Evolutionary conservation across 2,888 invertebrate genomes (phyloP), one percentile per base, ranked within the genome.

Genomic region (Thera obeliscata): DNA sequence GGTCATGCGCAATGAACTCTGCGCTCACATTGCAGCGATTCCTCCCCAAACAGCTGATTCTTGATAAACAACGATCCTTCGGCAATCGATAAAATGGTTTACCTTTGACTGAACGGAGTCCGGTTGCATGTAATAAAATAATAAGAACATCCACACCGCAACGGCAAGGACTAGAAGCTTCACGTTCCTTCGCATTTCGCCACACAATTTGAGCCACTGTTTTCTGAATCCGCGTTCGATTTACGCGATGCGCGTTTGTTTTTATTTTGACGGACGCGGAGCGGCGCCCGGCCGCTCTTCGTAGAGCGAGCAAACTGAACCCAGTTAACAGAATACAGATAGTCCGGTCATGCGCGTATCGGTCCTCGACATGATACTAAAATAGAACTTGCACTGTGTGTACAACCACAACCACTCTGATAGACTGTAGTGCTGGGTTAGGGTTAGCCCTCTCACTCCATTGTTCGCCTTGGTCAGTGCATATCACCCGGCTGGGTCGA

Each of bases 241-340:
- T 74, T 70, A 70, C 78, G 73, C 73, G 76, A 74, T 79, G 78
- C 81, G 82, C 77, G 79, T 76, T 74, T 78, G 76, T 73, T 81
- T 82, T 80, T 82, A 80, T 79, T 71, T 69, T 60, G 64, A 56
- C 61, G 66, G 69, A 72, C 75, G 78, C 75, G 78, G 69, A 69
- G 87, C 89, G 88, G 90, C 91, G 91, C 91, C 89, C 92, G 88
- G 89, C 91, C 93, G 92, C 93, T 90, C 93, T 86, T 71, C 72
- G 76, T 79, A 84, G 85, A 84, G 87, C 89, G 87, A 81, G 85
- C 86, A 83, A 82, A 91, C 90, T 91, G 85, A 87, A 77, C 79
- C 78, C 74, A 74, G 78, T 74, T 77, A 76, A 72, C 78, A 70
- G 75, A 78, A 73, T 75, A 75, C 78, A 77, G 80, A 82, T 81